A percentile compares a stretch with the other conserved stretches of the same genome.
phyloP scores from a whole-genome alignment of 1,140 invertebrate genomes.

The Coenobita brevimanus region DNA sequence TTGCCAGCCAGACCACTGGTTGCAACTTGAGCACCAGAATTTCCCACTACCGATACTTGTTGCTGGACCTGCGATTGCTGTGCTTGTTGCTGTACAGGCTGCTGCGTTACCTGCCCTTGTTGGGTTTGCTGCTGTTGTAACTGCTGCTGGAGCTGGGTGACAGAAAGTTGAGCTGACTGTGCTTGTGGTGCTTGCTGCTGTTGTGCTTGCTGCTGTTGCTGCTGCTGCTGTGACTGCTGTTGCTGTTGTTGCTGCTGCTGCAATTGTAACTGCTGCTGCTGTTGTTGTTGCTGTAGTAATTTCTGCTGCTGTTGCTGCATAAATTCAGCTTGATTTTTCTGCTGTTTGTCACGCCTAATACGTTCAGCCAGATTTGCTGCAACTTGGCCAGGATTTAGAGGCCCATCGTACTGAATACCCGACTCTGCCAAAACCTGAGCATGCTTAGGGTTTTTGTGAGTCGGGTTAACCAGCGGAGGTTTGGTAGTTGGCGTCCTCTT shows the following conservation, averaged over 20 bases:
- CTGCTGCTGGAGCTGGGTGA: conserved; percentile 45
- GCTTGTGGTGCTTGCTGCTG: conserved; percentile 60
- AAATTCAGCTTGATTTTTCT: conserved; percentile 74
- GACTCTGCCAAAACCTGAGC: conserved; percentile 86
- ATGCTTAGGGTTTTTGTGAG: conserved; percentile 88
- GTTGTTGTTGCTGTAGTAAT: conserved; percentile 66
- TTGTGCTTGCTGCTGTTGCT: conserved; percentile 64
- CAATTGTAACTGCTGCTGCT: conserved; percentile 65
- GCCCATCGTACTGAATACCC: conserved; percentile 89
- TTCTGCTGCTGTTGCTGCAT: conserved; percentile 74
- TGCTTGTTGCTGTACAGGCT: conserved; percentile 33
- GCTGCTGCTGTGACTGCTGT: conserved; percentile 67
- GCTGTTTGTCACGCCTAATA: conserved; percentile 85
- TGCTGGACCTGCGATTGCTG: conserved; percentile 62
- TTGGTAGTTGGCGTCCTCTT: conserved; percentile 83
- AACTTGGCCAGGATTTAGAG: conserved; percentile 87
- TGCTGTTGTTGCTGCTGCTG: conserved; percentile 56
- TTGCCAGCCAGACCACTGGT: conserved; percentile 51
- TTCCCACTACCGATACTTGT: conserved; percentile 57
- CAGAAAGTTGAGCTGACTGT: not conserved
- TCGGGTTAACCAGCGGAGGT: conserved; percentile 79
- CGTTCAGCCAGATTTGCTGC: conserved; percentile 88
- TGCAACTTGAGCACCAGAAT: conserved; percentile 45
- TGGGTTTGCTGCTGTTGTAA: conserved; percentile 66
- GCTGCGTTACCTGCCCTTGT: conserved; percentile 60